These are phyloP conservation scores for Tipula confusa DNA, from an alignment of 2,888 invertebrate species.

Conservation along the genomic window DNA sequence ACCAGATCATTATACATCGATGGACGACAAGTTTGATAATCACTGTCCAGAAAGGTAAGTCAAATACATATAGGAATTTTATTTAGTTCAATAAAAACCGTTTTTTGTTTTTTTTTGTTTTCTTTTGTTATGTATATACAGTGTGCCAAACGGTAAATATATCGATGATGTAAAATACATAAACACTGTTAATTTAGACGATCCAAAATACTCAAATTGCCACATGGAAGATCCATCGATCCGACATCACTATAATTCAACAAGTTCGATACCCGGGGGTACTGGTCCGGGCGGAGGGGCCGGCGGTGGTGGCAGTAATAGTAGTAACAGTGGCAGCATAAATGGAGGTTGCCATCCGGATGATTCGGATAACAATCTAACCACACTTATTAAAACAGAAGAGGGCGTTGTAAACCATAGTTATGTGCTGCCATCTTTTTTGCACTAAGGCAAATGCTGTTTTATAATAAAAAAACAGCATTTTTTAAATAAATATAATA, in stretches of 20 bases:
- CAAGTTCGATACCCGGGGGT: slow-evolving; percentile 34
- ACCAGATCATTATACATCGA: slow-evolving; percentile 56
- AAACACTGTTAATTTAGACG: slow-evolving; percentile 42
- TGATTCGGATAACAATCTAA: slow-evolving; percentile 39
- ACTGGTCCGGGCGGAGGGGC: slow-evolving; percentile 20
- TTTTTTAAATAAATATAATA: background rate
- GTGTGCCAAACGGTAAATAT: slow-evolving; percentile 45
- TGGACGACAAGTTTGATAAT: slow-evolving; percentile 46
- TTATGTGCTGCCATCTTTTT: slow-evolving; percentile 51
- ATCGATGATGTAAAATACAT: slow-evolving; percentile 49
- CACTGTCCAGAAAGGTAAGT: slow-evolving; percentile 42
- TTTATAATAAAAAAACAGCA: slow-evolving; percentile 38
- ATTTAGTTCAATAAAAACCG: background rate
- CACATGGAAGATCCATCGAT: slow-evolving; percentile 41
- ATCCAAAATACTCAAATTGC: slow-evolving; percentile 41
- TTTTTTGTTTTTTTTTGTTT: slow-evolving; percentile 28
- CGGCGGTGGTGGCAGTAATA: slow-evolving; percentile 28
- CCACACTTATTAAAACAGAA: slow-evolving; percentile 49
- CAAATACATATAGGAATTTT: background rate
- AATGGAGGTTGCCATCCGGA: slow-evolving; percentile 37
- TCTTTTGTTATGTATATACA: too few species aligned
- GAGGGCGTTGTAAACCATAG: slow-evolving; percentile 48
- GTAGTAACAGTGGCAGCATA: background rate
- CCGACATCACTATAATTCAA: slow-evolving; percentile 36
- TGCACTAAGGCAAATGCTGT: slow-evolving; percentile 51